Evolutionary conservation across 2,797 vertebrate genomes (phyloP).

Genomic region (Acomys russatus): DNA sequence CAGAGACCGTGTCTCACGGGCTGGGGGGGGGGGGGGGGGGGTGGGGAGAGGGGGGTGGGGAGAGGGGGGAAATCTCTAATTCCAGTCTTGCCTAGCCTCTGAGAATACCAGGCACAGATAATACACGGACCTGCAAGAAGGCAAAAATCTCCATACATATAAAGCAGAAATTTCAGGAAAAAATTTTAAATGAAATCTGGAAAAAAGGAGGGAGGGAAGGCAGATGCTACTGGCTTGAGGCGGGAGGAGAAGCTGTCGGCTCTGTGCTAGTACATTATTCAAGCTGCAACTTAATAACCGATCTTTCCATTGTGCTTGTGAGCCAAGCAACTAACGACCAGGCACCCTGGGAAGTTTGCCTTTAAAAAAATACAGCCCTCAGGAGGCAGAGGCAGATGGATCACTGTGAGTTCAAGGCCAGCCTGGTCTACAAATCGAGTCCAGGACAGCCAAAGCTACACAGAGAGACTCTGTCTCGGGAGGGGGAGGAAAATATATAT

Average conservation of each 20-base stretch:
- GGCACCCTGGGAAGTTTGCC: not conserved
- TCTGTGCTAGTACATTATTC: slow-evolving; percentile 65
- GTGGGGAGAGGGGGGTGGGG: not conserved
- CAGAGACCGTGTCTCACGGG: not conserved
- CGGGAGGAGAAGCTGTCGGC: not conserved
- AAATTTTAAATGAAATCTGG: not conserved
- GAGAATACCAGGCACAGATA: not conserved
- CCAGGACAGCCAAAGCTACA: no score
- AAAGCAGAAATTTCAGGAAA: not conserved
- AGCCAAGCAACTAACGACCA: slow-evolving; percentile 10
- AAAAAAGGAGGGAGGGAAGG: not conserved
- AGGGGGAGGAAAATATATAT: not conserved
- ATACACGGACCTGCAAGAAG: not conserved
- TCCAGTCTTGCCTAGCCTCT: not conserved
- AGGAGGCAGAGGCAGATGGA: no score
- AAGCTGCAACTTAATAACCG: slow-evolving; percentile 78
- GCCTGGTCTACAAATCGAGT: no score
- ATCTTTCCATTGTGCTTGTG: not conserved
- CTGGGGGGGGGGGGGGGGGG: no score
- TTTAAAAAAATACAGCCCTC: not conserved
- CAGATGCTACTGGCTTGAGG: not conserved
- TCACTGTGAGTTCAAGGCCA: no score
- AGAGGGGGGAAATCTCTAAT: not conserved
- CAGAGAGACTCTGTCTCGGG: no score
- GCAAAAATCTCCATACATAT: no score